These are phyloP conservation scores for Oryzias woworae DNA, from an alignment of 2,113 vertebrate genomes.

Conservation along the genomic window DNA sequence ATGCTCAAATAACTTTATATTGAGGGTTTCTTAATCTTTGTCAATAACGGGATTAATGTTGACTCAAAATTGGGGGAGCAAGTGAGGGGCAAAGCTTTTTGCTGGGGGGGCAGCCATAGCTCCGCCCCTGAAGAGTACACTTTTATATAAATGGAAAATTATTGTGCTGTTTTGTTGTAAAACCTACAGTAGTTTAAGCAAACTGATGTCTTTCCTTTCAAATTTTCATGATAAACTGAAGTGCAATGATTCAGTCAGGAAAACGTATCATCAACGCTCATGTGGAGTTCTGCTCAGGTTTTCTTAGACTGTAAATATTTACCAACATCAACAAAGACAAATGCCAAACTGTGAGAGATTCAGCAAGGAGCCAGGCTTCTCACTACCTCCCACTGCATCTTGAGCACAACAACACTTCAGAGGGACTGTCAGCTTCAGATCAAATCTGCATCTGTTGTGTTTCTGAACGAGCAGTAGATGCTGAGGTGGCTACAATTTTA, in stretches of 20 bases:
- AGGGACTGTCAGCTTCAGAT: background rate
- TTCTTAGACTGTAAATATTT: background rate
- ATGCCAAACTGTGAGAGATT: background rate
- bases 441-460: background rate
- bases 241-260: background rate
- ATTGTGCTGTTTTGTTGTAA: background rate
- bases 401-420: background rate
- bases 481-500: background rate
- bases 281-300: background rate
- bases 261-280: background rate
- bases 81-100: too few species aligned
- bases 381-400: background rate
- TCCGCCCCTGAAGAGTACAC: too few species aligned
- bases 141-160: background rate
- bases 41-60: too few species aligned
- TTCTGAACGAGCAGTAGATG: background rate
- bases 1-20: too few species aligned
- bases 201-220: background rate
- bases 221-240: background rate
- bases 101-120: too few species aligned
- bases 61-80: too few species aligned
- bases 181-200: background rate
- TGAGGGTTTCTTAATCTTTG: too few species aligned
- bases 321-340: background rate
- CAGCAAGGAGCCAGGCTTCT: background rate